phyloP scores from a whole-genome alignment of 2,888 invertebrate species.

The Oscheius sp. region DNA sequence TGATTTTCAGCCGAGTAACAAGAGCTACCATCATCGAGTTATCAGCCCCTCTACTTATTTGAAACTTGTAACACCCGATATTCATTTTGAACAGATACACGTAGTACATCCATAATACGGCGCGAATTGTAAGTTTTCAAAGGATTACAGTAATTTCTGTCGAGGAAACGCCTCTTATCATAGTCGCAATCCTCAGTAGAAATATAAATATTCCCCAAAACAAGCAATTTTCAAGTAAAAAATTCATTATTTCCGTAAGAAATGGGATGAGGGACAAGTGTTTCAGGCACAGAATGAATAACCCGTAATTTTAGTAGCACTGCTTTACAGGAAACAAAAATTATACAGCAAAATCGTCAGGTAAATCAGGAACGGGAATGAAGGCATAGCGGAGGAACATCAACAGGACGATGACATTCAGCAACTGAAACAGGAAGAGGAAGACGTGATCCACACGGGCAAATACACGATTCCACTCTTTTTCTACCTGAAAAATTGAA shows the following conservation, averaged over 20 bases:
- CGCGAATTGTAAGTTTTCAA: too few species aligned
- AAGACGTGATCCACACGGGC: conserved; percentile 67
- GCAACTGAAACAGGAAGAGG: conserved; percentile 65
- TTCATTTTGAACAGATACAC: too few species aligned
- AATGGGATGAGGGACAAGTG: conserved; percentile 7
- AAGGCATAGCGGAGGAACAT: conserved; percentile 69
- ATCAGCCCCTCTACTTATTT: too few species aligned
- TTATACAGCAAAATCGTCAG: conserved; percentile 57
- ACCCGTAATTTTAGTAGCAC: too few species aligned
- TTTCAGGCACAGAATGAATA: neutral
- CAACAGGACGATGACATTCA: conserved; percentile 65
- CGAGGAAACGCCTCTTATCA: too few species aligned
- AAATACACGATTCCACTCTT: conserved; percentile 70
- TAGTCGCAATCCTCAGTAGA: too few species aligned
- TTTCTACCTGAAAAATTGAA: conserved; percentile 60
- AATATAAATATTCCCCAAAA: too few species aligned
- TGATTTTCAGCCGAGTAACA: too few species aligned
- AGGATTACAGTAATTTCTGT: too few species aligned
- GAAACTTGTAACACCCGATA: too few species aligned
- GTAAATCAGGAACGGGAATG: conserved; percentile 63
- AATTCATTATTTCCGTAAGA: neutral
- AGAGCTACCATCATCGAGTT: too few species aligned
- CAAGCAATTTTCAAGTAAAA: neutral
- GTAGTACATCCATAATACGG: too few species aligned
- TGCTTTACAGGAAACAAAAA: neutral